Evolutionary conservation across 2,113 vertebrate genomes (phyloP), one percentile per base, ranked within the genome.

Genomic region (Parotia lawesii): DNA sequence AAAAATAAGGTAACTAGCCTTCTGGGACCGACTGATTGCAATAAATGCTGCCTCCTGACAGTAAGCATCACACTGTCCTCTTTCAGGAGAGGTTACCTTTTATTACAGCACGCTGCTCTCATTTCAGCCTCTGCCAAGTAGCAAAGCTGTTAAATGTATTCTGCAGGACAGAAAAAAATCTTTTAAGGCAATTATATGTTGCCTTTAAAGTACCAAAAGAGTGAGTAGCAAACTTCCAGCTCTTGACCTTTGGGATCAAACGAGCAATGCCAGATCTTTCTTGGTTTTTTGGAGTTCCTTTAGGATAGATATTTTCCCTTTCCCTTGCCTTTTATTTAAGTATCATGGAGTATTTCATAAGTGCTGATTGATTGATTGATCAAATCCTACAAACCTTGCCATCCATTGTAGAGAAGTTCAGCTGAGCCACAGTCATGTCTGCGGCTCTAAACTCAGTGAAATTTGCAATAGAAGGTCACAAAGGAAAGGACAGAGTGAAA

Each of bases 1-100:
- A 92, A 94, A 94, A 96, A 94, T 75, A 95, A 93, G 80, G 86
- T 92, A 96, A 96, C 69, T 61, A 69, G 86, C 95, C 86, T 94
- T 87, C 83, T 93, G 93, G 84, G 96, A 94, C 69, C 51, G 60
- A 62, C 54, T 60, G 71, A 87, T 73, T 83, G 80, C 77, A 90
- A 64, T 81, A 90, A 95, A 92, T 50, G 80, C 42, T 92, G 70
- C 48, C 74, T 93, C 54, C 80, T 94, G 89, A 89, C 94, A 94
- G 78, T 29, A 76, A 82, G 61, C 70, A 92, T 89, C 90, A 90
- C 83, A 61, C 28, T 78, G 89, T 69, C 40, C 73, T 92, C 73
- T 60, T 90, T 40, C 64, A 87, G 50, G 78, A 72, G 73, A 89
- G 53, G 73, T 90, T 91, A 75, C 45, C 48, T 85, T 50, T 90